These are phyloP conservation scores for Uloborus plumipes DNA, from an alignment of 2,888 invertebrate genomes.

Conservation along the genomic window DNA sequence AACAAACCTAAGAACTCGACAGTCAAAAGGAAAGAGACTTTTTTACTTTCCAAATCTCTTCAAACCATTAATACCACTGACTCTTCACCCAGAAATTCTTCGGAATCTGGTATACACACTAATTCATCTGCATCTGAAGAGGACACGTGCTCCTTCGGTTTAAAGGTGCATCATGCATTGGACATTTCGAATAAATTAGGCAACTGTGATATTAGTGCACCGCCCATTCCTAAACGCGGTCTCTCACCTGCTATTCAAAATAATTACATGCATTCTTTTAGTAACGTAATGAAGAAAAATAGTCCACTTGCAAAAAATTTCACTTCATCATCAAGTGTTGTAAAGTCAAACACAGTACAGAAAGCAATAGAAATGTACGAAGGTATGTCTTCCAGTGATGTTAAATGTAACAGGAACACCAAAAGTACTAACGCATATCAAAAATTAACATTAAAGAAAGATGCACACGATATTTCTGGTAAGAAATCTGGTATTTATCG, in stretches of 20 bases:
- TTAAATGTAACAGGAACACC: slow-evolving; percentile 1
- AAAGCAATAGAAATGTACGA: slow-evolving; percentile 52
- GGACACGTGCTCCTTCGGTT: not conserved
- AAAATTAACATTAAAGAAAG: not conserved
- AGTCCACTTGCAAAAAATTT: too few relatives aligned
- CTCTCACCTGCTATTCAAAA: slow-evolving; percentile 33
- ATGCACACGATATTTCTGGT: not conserved
- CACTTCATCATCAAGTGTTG: not conserved
- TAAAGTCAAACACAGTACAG: slow-evolving; percentile 23
- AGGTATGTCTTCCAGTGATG: slow-evolving; percentile 35
- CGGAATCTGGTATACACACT: slow-evolving; percentile 28
- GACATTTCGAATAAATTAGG: not conserved
- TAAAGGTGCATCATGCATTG: too few relatives aligned
- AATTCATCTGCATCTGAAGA: slow-evolving; percentile 36
- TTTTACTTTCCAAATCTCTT: not conserved
- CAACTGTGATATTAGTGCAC: slow-evolving; percentile 7
- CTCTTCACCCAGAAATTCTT: slow-evolving; percentile 2
- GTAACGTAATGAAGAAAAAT: not conserved
- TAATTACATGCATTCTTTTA: not conserved
- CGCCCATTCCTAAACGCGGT: slow-evolving; percentile 42
- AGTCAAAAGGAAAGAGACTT: not conserved
- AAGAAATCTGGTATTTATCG: slow-evolving; percentile 19
- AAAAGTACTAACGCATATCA: not conserved
- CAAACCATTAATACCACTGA: not conserved
- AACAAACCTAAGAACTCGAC: not conserved